These are phyloP conservation scores for Teleogryllus occipitalis DNA, from an alignment of 1,140 invertebrate genomes.

Conservation along the genomic window DNA sequence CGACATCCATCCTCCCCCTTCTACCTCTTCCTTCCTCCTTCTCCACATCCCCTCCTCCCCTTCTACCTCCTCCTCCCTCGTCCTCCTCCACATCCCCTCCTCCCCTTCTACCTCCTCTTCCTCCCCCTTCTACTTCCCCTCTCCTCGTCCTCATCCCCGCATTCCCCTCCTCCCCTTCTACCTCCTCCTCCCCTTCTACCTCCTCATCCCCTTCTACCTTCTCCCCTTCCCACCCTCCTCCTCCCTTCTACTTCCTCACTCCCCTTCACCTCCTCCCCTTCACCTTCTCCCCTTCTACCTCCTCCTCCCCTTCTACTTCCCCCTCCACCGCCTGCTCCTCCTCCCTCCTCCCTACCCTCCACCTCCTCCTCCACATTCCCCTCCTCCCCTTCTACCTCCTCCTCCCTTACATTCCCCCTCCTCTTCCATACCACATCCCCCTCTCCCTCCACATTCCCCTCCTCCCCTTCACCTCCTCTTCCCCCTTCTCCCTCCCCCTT, in stretches of 20 bases:
- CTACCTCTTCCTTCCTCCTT: neutral
- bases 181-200: neutral
- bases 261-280: neutral
- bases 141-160: neutral
- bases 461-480: neutral
- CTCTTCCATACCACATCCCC: neutral
- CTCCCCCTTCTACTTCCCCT: neutral
- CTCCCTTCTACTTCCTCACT: neutral
- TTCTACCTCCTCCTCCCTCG: neutral
- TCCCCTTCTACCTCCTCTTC: neutral
- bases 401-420: neutral
- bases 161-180: neutral
- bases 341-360: neutral
- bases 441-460: neutral
- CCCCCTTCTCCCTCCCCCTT: neutral
- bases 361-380: neutral
- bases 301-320: neutral
- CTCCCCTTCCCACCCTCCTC: neutral
- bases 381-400: neutral
- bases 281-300: neutral
- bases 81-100: neutral
- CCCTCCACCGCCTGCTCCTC: neutral
- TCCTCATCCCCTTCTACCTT: neutral
- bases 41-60: neutral
- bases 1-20: neutral